Conservation (phyloP, 2,113 vertebrate genomes). For the Origma solitaria region DNA sequence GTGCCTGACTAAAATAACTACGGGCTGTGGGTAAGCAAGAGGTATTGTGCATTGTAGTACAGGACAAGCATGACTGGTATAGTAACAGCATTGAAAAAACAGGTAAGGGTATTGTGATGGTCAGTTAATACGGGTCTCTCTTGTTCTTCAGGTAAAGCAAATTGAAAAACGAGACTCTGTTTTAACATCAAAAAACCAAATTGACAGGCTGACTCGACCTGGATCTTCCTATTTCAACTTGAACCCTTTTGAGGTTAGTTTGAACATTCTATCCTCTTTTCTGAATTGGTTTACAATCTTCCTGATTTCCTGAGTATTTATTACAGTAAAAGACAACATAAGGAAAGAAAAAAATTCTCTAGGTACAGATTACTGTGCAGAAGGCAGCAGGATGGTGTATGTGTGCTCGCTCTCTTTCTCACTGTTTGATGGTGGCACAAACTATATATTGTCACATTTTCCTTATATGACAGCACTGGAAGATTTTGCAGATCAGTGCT, state of each 20-base stretch:
- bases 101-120: neutral
- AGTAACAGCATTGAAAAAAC: neutral
- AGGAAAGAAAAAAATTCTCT: neutral
- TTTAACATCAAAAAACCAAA: conserved; percentile 95
- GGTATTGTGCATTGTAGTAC: neutral
- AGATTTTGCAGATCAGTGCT: neutral
- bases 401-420: rapidly evolving
- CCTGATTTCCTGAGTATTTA: neutral
- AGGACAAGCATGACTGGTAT: rapidly evolving
- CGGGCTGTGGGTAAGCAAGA: neutral
- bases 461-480: neutral
- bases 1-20: neutral
- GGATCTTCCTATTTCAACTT: conserved; percentile 96
- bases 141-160: conserved; percentile 87
- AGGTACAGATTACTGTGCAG: neutral
- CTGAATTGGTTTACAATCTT: neutral
- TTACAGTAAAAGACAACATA: neutral
- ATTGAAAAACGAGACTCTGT: conserved; percentile 98
- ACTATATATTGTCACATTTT: neutral
- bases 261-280: neutral
- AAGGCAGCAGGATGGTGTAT: neutral
- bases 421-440: neutral
- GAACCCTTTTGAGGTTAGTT: conserved; percentile 93
- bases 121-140: neutral
- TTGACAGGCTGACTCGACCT: conserved; percentile 91